Evolutionary conservation across 2,888 invertebrate species (phyloP).

Genomic region (Lasioglossum pauxillum): DNA sequence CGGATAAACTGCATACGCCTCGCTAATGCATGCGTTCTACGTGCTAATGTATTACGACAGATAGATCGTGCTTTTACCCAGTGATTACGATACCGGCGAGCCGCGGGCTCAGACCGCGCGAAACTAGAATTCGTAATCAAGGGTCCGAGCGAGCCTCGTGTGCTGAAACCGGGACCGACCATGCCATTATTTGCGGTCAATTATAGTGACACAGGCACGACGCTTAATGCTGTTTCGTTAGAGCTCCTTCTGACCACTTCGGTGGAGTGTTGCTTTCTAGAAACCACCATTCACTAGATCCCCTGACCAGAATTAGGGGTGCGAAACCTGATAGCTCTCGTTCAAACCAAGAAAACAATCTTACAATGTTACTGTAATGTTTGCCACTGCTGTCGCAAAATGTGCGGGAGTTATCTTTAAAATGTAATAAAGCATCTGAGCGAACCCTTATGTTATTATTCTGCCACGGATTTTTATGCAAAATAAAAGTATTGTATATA

Average conservation of each 20-base stretch:
- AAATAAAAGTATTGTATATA: no score
- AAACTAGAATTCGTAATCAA: constrained; percentile 32
- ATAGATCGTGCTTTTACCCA: constrained; percentile 40
- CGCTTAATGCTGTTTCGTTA: constrained; percentile 1
- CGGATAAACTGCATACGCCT: constrained; percentile 61
- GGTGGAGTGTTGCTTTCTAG: neutral
- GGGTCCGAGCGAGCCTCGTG: neutral
- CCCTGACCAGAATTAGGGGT: neutral
- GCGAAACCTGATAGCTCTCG: neutral
- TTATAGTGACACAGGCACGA: neutral
- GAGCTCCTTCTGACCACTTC: neutral
- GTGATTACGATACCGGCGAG: constrained; percentile 30
- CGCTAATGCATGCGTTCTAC: constrained; percentile 40
- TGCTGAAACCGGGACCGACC: constrained; percentile 14
- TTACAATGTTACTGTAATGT: neutral
- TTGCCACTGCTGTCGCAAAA: neutral
- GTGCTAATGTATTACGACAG: constrained; percentile 48
- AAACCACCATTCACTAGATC: neutral
- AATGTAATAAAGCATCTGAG: no score
- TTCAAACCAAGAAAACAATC: neutral
- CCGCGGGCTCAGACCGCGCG: neutral
- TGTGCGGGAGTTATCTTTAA: no score
- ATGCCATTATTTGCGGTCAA: constrained; percentile 6
- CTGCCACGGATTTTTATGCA: no score
- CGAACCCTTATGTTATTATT: no score